Percentiles rank a stretch among this genome's conserved stretches.
Evolutionary conservation across 2,888 invertebrate genomes (phyloP).

Genomic region (Tridacna gigas): DNA sequence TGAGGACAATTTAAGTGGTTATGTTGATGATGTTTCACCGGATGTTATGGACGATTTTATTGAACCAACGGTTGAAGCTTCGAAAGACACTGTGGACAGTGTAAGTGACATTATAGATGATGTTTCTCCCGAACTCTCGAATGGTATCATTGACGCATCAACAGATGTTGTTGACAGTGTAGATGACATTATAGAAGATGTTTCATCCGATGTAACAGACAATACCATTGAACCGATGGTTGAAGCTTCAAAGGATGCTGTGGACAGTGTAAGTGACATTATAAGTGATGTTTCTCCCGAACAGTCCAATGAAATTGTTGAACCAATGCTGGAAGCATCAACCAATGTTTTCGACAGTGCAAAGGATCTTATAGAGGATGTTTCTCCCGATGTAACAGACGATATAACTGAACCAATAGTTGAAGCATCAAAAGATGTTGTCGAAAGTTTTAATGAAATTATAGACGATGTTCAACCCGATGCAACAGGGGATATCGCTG

Average conservation of each 20-base stretch:
- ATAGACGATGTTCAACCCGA: slow-evolving; percentile 2
- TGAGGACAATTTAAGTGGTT: not conserved
- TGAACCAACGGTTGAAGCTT: not conserved
- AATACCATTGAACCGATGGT: not conserved
- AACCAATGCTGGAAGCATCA: not conserved
- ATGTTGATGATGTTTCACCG: not conserved
- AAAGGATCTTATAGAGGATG: not conserved
- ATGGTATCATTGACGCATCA: not conserved
- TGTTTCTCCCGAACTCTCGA: not conserved
- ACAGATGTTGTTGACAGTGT: not conserved
- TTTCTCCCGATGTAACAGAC: slow-evolving; percentile 6
- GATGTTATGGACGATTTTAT: not conserved
- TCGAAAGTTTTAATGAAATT: not conserved
- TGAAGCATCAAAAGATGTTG: not conserved
- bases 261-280: not conserved
- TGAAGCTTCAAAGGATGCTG: not conserved
- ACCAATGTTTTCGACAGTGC: not conserved
- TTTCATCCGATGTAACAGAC: not conserved
- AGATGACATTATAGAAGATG: not conserved
- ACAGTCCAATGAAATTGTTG: not conserved
- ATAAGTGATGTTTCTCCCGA: not conserved
- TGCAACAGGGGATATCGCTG: slow-evolving; percentile 3
- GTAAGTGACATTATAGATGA: not conserved
- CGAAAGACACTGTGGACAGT: not conserved
- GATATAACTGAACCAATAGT: not conserved